phyloP scores from a whole-genome alignment of 2,888 invertebrate species.

The Anodontia alba region DNA sequence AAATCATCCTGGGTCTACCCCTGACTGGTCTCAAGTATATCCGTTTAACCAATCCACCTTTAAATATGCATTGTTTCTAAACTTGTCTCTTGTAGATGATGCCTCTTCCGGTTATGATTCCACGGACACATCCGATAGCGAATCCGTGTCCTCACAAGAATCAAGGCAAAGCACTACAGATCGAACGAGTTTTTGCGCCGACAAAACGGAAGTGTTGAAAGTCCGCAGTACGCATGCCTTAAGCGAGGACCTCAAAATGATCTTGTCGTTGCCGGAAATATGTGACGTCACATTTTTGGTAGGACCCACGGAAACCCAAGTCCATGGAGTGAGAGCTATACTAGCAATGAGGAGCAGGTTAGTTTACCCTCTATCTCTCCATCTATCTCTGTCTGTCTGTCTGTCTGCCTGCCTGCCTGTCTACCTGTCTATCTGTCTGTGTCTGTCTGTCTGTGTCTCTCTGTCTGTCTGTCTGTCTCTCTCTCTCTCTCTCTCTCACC shows the following conservation, averaged over 20 bases:
- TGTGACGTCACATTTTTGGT: conserved; percentile 61
- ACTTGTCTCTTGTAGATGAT: conserved; percentile 24
- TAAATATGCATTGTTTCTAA: too few relatives aligned
- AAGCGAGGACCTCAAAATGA: conserved; percentile 44
- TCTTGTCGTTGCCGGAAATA: conserved; percentile 54
- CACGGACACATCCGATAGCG: conserved; percentile 36
- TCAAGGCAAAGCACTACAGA: not conserved
- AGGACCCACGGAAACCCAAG: conserved; percentile 35
- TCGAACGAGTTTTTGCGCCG: too few relatives aligned
- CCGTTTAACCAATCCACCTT: too few relatives aligned
- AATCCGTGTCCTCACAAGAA: conserved; percentile 7
- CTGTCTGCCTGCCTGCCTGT: too few relatives aligned
- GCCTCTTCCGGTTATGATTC: conserved; percentile 56
- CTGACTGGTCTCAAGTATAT: too few relatives aligned
- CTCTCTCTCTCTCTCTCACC: too few relatives aligned
- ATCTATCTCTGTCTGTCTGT: not conserved
- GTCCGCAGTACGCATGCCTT: conserved; percentile 42
- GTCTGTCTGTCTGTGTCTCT: not conserved
- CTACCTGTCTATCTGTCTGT: not conserved
- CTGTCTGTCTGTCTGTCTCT: not conserved
- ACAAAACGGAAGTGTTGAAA: not conserved
- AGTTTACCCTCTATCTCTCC: not conserved
- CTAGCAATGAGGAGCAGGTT: conserved; percentile 51
- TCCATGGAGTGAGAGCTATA: conserved; percentile 50
- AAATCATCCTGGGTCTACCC: too few relatives aligned